Base-by-base conservation (phyloP, 35 echinoderm and acorn worm genomes). In the Apostichopus japonicus region DNA sequence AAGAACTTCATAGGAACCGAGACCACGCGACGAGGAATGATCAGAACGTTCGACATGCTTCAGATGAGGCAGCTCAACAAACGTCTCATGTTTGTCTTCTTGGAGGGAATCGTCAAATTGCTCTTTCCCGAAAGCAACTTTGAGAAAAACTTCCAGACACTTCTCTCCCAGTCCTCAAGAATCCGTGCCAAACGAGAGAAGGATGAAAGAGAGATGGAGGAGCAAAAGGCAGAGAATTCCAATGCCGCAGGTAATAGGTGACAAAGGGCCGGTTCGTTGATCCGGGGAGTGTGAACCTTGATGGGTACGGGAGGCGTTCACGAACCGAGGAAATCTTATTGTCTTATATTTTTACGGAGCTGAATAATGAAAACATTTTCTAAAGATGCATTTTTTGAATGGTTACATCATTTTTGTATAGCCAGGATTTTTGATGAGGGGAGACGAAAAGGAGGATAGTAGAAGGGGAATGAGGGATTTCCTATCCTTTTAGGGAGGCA, bases 1-100 rank as follows among this genome's bases (percentile, higher is more conserved):
- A 99, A 99, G 90, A 99, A 95, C 91, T 99, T 99, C 77, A 99
- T 99, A 54, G 97, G 95, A 24, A 90, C 95, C 1, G 97, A 99
- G 73, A 99, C 97, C 1, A 99, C 95, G 4, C 56, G 97, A 15
- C 91, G 93, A 4, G 97, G 97, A 19, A 96, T 96, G 88, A 61
- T 99, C 55, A 83, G 97, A 4, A 86, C 94, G 5, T 96, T 99
- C 70, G 92, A 99, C 79, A 99, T 99, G 97, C 92, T 99, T 22
- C 97, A 99, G 65, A 96, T 95, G 54, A 87, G 82, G 8, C 89
- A 77, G 17, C 90, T 99, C 7, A 99, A 99, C 92, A 99, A 95
- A 71, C 72, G 95, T 23, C 93, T 96, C 77, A 78, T 99, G 52
- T 96, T 94, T 79, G 94, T 96, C 55, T 90, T 91, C 78, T 87